A percentile compares a stretch with the other conserved stretches of the same genome.
Conservation (phyloP, 1,140 invertebrate species). For the Gryon sp. region DNA sequence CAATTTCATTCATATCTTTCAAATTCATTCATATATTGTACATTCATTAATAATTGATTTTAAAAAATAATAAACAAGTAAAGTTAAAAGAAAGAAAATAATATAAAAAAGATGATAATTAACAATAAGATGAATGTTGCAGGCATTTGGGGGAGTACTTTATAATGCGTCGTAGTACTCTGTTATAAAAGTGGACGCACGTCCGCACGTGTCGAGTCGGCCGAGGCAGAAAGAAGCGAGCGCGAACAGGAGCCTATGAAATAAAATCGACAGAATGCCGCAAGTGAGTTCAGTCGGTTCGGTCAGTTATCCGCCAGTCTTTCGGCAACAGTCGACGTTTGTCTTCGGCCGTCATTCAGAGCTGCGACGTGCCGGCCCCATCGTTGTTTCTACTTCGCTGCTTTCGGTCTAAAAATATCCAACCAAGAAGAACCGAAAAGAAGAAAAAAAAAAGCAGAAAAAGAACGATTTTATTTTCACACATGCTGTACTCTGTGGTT, state of each 20-base stretch:
- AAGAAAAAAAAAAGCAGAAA: too few relatives aligned
- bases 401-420: constrained; percentile 13
- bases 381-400: not conserved
- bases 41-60: too few relatives aligned
- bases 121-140: constrained; percentile 14
- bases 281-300: constrained; percentile 23
- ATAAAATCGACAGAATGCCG: constrained; percentile 28
- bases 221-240: constrained; percentile 32
- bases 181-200: constrained; percentile 20
- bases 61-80: too few relatives aligned
- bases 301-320: constrained; percentile 15
- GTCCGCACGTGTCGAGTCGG: constrained; percentile 42
- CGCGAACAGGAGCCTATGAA: constrained; percentile 38
- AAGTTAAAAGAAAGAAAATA: too few relatives aligned
- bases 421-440: constrained; percentile 4
- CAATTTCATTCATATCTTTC: too few relatives aligned
- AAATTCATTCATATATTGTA: too few relatives aligned
- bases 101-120: too few relatives aligned
- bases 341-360: constrained; percentile 25
- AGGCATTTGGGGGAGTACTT: constrained; percentile 32
- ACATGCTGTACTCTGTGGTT: not conserved
- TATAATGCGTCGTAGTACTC: constrained; percentile 28
- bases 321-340: constrained; percentile 11
- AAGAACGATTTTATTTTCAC: too few relatives aligned
- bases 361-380: not conserved